phyloP scores from a whole-genome alignment of 1,140 invertebrate species.

The Drosophila dunni region DNA sequence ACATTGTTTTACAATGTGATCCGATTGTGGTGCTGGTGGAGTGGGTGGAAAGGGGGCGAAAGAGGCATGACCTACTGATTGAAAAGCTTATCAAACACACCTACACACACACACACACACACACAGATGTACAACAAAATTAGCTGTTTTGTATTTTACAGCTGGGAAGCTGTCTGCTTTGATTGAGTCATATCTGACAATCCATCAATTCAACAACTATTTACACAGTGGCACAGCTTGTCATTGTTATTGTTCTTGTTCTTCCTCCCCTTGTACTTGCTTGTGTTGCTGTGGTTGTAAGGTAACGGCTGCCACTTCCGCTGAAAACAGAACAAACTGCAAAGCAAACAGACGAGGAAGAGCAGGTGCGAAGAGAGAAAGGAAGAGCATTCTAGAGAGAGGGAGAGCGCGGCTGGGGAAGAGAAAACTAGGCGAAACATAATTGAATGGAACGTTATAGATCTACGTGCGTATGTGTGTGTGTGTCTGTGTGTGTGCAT shows the following conservation, averaged over 20 bases:
- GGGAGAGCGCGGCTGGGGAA: background rate
- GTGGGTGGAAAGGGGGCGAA: background rate
- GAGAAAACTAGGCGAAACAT: conserved; percentile 20
- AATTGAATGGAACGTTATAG: conserved; percentile 51
- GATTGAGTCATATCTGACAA: conserved; percentile 44
- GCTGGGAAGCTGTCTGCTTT: conserved; percentile 1
- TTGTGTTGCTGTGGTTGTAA: conserved; percentile 31
- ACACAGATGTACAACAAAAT: background rate
- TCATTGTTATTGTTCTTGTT: conserved; percentile 29
- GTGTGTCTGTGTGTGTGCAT: conserved; percentile 10
- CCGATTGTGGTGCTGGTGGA: background rate
- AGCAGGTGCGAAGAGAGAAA: background rate
- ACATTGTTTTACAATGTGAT: conserved; percentile 18
- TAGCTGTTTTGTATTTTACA: background rate
- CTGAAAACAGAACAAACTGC: conserved; percentile 29
- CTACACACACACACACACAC: background rate
- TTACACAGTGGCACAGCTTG: conserved; percentile 46
- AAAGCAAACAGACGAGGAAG: conserved; percentile 11
- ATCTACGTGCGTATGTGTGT: no score
- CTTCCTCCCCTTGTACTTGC: background rate
- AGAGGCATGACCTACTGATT: conserved; percentile 12
- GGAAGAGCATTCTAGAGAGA: background rate
- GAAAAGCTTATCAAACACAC: conserved; percentile 17
- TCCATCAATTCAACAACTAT: conserved; percentile 50
- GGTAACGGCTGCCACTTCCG: conserved; percentile 47